These are phyloP conservation scores for Melanotaenia duboulayi DNA, from an alignment of 2,113 vertebrate species.

Conservation along the genomic window DNA sequence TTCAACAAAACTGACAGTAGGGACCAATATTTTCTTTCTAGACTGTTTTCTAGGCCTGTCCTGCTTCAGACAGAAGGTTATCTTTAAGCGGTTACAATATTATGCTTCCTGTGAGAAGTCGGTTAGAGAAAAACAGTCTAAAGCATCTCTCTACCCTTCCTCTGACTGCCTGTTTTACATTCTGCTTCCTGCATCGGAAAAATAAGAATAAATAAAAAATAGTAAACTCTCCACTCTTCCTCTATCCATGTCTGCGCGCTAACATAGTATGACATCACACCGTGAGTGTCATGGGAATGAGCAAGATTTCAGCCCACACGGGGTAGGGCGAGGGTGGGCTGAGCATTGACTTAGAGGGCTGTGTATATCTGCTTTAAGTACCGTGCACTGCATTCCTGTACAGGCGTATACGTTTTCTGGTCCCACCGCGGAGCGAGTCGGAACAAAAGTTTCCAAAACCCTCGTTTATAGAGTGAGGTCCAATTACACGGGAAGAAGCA, in stretches of 20 bases:
- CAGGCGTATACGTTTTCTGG: slow-evolving; percentile 10
- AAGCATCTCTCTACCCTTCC: neutral
- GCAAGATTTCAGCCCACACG: neutral
- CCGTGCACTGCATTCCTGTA: slow-evolving; percentile 18
- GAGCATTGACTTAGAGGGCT: slow-evolving; percentile 12
- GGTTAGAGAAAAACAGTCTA: neutral
- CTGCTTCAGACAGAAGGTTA: neutral
- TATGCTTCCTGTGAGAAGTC: neutral
- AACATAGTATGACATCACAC: too few relatives aligned
- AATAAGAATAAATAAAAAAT: too few relatives aligned
- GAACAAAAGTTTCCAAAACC: slow-evolving; percentile 24
- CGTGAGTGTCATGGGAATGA: neutral
- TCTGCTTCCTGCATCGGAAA: neutral
- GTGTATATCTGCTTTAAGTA: slow-evolving; percentile 42
- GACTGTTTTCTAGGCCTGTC: too few relatives aligned
- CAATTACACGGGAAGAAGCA: neutral
- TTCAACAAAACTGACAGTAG: too few relatives aligned
- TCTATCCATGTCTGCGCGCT: neutral
- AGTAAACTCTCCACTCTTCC: too few relatives aligned
- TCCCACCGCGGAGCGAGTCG: slow-evolving; percentile 3
- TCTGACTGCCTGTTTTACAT: neutral
- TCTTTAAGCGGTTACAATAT: neutral
- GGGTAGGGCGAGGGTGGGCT: slow-evolving; percentile 27
- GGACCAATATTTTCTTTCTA: too few relatives aligned
- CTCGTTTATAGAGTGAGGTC: neutral